A percentile compares a stretch with the other conserved stretches of the same genome.
Evolutionary conservation across 2,888 invertebrate species (phyloP).

Genomic region (Leptopilina syphax): DNA sequence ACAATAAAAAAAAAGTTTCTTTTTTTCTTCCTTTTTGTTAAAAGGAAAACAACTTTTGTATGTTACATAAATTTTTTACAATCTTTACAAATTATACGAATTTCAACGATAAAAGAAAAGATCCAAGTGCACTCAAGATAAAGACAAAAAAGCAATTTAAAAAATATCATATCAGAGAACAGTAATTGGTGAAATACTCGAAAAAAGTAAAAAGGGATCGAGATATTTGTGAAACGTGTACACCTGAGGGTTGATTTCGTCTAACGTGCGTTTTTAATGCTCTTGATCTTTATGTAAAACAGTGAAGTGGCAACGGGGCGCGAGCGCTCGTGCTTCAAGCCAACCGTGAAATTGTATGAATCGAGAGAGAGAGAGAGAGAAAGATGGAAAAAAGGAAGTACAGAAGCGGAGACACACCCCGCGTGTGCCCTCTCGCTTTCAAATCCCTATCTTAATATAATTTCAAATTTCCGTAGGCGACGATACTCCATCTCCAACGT

Average conservation of each 20-base stretch:
- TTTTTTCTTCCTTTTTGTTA: too few species aligned
- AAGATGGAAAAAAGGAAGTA: slow-evolving; percentile 44
- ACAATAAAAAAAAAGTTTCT: not conserved
- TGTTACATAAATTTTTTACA: too few species aligned
- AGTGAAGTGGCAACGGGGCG: slow-evolving; percentile 57
- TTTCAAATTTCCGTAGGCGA: slow-evolving; percentile 69
- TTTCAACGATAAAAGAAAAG: not conserved
- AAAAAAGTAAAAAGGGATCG: slow-evolving; percentile 42
- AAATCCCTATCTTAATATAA: slow-evolving; percentile 63
- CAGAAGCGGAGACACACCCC: slow-evolving; percentile 64
- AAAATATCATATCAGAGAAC: slow-evolving; percentile 62
- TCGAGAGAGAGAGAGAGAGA: slow-evolving; percentile 60
- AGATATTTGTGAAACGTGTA: slow-evolving; percentile 37
- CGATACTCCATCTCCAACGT: slow-evolving; percentile 53
- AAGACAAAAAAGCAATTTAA: slow-evolving; percentile 65
- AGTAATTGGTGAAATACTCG: slow-evolving; percentile 67
- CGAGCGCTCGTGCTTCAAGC: slow-evolving; percentile 72
- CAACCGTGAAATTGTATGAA: slow-evolving; percentile 77
- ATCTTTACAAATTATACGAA: too few species aligned
- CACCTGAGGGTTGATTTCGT: slow-evolving; percentile 68
- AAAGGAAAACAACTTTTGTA: not conserved
- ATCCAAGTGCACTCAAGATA: slow-evolving; percentile 38
- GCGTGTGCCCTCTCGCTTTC: slow-evolving; percentile 52
- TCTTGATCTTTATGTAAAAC: slow-evolving; percentile 77
- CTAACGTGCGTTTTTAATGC: slow-evolving; percentile 75